phyloP scores from a whole-genome alignment of 1,140 invertebrate genomes.

The Yoshiicerus persimilis region DNA sequence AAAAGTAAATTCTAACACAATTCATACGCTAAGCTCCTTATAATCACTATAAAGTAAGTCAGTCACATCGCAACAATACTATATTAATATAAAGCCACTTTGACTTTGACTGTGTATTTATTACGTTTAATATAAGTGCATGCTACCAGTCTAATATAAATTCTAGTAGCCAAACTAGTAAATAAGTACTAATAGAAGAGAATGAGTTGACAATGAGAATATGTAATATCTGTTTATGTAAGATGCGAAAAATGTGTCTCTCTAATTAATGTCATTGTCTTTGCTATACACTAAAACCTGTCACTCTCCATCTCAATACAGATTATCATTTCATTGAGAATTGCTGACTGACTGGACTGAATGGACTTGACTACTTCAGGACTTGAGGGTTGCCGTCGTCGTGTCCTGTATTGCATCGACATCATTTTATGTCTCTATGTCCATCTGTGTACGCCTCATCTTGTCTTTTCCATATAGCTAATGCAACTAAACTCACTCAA shows the following conservation, averaged over 20 bases:
- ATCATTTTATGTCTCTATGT: background rate
- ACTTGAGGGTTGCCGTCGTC: background rate
- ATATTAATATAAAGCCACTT: background rate
- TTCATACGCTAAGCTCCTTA: no score
- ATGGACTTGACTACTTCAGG: slow-evolving; percentile 9
- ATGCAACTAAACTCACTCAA: background rate
- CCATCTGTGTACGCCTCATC: background rate
- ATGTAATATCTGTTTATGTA: background rate
- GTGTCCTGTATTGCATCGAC: no score
- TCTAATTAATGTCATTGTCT: slow-evolving; percentile 23
- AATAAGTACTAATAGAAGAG: background rate
- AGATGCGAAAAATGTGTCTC: slow-evolving; percentile 10
- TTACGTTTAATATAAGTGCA: background rate
- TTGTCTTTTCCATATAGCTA: background rate
- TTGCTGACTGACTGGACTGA: slow-evolving; percentile 13
- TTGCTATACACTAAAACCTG: background rate
- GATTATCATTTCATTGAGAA: slow-evolving; percentile 11
- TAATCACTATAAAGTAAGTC: background rate
- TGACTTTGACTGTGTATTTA: background rate
- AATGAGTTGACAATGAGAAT: slow-evolving; percentile 12
- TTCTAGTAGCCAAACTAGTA: background rate
- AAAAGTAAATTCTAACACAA: no score
- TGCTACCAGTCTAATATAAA: background rate
- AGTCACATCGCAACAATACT: background rate
- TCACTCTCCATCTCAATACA: slow-evolving; percentile 11